phyloP scores from a whole-genome alignment of 2,888 invertebrate species.

The Leptopilina syphax region DNA sequence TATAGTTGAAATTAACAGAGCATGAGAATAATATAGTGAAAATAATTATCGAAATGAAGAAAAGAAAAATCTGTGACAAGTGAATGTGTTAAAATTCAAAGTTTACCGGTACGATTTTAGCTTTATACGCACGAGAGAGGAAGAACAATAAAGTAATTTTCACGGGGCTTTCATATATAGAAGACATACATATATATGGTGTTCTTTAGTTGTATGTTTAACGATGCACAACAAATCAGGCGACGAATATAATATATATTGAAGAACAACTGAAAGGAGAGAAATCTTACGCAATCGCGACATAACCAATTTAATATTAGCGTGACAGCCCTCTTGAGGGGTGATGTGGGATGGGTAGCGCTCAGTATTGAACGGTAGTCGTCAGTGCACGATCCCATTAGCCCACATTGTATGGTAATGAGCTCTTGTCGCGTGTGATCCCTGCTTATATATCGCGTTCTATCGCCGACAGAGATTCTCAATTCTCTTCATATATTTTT shows the following conservation, averaged over 20 bases:
- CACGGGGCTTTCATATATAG: neutral
- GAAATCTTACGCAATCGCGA: constrained; percentile 31
- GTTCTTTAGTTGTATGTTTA: neutral
- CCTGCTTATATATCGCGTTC: constrained; percentile 65
- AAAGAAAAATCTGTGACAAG: neutral
- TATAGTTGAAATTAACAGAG: too few species aligned
- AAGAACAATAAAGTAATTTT: constrained; percentile 36
- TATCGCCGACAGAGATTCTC: constrained; percentile 63
- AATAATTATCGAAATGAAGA: too few species aligned
- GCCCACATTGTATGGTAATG: constrained; percentile 74
- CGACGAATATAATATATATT: neutral
- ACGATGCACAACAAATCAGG: constrained; percentile 18
- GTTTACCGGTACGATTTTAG: neutral
- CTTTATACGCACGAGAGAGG: constrained; percentile 1
- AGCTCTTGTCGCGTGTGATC: constrained; percentile 71
- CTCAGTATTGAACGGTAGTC: constrained; percentile 67
- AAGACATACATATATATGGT: neutral
- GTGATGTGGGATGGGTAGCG: constrained; percentile 36
- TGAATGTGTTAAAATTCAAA: neutral
- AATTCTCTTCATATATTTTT: constrained; percentile 18
- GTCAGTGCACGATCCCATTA: constrained; percentile 73
- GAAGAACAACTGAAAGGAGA: neutral
- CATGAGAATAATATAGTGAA: too few species aligned
- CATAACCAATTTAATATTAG: constrained; percentile 39
- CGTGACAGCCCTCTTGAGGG: constrained; percentile 29